Percentiles rank a stretch among this genome's conserved stretches.
Evolutionary conservation across 53 echinoderm and acorn worm species (phyloP).

Genomic region (Holothuria leucospilota): DNA sequence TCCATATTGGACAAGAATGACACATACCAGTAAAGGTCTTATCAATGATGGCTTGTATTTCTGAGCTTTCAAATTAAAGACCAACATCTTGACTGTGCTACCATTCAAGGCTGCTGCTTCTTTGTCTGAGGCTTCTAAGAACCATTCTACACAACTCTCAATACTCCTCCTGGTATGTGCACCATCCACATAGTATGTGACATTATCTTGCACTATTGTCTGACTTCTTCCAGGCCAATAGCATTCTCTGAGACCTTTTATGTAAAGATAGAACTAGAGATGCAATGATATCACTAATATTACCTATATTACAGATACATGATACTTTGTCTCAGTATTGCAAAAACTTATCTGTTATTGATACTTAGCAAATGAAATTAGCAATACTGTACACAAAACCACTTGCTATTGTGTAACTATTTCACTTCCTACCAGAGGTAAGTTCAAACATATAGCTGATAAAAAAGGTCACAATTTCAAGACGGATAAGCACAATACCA

Average conservation of each 20-base stretch:
- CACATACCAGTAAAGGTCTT: slow-evolving; percentile 70
- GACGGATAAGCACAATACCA: too few relatives aligned
- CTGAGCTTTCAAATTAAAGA: slow-evolving; percentile 34
- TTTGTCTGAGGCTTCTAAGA: slow-evolving; percentile 36
- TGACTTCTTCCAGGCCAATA: slow-evolving; percentile 72
- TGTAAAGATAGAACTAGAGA: background rate
- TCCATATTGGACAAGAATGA: too few relatives aligned
- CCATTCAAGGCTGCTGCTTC: slow-evolving; percentile 31
- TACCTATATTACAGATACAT: too few relatives aligned
- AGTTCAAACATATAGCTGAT: too few relatives aligned
- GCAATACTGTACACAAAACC: too few relatives aligned
- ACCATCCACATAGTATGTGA: slow-evolving; percentile 66
- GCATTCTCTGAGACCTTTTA: slow-evolving; percentile 48
- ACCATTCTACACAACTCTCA: slow-evolving; percentile 53
- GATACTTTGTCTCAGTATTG: too few relatives aligned
- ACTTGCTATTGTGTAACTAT: too few relatives aligned
- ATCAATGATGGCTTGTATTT: slow-evolving; percentile 65
- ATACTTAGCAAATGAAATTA: too few relatives aligned
- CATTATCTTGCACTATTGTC: slow-evolving; percentile 37
- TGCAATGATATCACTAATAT: too few relatives aligned
- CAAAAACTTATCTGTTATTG: too few relatives aligned
- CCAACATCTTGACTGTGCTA: slow-evolving; percentile 4
- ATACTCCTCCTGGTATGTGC: slow-evolving; percentile 65
- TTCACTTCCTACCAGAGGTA: too few relatives aligned
- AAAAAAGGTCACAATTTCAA: too few relatives aligned